Conservation (phyloP, 2,888 invertebrate species). For the Drosophila prostipennis region DNA sequence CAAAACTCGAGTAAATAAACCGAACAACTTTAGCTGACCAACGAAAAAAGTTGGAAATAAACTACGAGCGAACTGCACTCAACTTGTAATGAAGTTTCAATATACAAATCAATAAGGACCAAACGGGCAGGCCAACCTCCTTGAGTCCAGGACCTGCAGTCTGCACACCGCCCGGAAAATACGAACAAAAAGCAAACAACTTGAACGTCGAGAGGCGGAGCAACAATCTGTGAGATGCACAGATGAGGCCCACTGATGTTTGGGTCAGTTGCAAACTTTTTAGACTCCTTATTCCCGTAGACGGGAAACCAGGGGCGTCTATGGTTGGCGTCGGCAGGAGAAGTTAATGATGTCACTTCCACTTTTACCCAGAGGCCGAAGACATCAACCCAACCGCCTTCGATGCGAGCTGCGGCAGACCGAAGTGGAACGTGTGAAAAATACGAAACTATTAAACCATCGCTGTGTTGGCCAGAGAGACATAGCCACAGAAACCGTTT, state of each 20-base stretch:
- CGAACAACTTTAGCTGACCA: slow-evolving; percentile 43
- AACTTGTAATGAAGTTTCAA: slow-evolving; percentile 79
- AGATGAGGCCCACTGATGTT: slow-evolving; percentile 36
- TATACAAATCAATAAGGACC: slow-evolving; percentile 79
- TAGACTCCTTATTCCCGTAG: slow-evolving; percentile 62
- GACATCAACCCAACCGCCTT: slow-evolving; percentile 13
- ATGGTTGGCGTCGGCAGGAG: slow-evolving; percentile 38
- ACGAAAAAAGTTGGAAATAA: slow-evolving; percentile 70
- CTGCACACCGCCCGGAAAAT: slow-evolving; percentile 18
- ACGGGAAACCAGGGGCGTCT: slow-evolving; percentile 13
- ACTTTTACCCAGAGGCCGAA: slow-evolving; percentile 56
- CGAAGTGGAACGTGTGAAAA: slow-evolving; percentile 19
- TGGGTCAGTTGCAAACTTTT: slow-evolving; percentile 53
- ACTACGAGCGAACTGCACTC: slow-evolving; percentile 61
- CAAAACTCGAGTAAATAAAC: slow-evolving; percentile 45
- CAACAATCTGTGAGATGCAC: slow-evolving; percentile 40
- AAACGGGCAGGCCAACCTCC: slow-evolving; percentile 38
- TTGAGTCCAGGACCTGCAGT: slow-evolving; percentile 6
- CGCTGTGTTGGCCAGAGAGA: slow-evolving; percentile 2
- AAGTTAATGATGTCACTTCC: slow-evolving; percentile 80
- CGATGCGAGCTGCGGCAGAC: slow-evolving; percentile 13
- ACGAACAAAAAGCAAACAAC: slow-evolving; percentile 51
- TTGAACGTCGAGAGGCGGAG: slow-evolving; percentile 3
- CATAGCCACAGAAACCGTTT: slow-evolving; percentile 8
- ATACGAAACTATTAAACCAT: slow-evolving; percentile 43